These are phyloP conservation scores for Octodonta nipae DNA, from an alignment of 2,888 invertebrate species.

Conservation along the genomic window DNA sequence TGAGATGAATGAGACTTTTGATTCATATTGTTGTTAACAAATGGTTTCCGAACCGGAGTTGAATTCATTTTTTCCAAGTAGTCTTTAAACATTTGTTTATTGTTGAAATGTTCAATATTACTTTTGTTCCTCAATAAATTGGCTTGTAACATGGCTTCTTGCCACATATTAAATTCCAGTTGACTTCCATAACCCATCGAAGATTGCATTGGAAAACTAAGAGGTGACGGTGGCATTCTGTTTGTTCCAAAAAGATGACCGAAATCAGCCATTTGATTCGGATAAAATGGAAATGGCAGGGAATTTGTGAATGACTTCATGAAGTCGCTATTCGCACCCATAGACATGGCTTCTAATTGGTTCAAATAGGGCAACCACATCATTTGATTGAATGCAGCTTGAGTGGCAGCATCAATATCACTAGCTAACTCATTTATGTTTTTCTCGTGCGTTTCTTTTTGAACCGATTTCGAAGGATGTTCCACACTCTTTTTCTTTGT, in stretches of 20 bases:
- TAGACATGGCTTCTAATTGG: constrained; percentile 48
- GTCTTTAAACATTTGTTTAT: constrained; percentile 17
- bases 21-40: constrained; percentile 4
- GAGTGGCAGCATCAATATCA: constrained; percentile 56
- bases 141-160: constrained; percentile 46
- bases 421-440: constrained; percentile 38
- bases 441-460: constrained; percentile 9
- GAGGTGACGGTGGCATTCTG: constrained; percentile 35
- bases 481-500: constrained; percentile 10
- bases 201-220: constrained; percentile 27
- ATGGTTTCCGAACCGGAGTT: constrained; percentile 3
- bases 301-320: constrained; percentile 40
- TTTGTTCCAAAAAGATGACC: constrained; percentile 36
- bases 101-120: constrained; percentile 22
- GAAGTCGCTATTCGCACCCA: constrained; percentile 39
- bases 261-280: constrained; percentile 36
- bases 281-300: constrained; percentile 37
- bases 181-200: constrained; percentile 42
- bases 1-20: constrained; percentile 9
- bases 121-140: constrained; percentile 26
- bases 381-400: constrained; percentile 59
- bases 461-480: constrained; percentile 6
- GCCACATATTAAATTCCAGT: constrained; percentile 53
- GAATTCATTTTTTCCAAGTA: constrained; percentile 18
- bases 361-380: constrained; percentile 58